Evolutionary conservation across 1,140 invertebrate genomes (phyloP).

Genomic region (Drosophila eugracilis): DNA sequence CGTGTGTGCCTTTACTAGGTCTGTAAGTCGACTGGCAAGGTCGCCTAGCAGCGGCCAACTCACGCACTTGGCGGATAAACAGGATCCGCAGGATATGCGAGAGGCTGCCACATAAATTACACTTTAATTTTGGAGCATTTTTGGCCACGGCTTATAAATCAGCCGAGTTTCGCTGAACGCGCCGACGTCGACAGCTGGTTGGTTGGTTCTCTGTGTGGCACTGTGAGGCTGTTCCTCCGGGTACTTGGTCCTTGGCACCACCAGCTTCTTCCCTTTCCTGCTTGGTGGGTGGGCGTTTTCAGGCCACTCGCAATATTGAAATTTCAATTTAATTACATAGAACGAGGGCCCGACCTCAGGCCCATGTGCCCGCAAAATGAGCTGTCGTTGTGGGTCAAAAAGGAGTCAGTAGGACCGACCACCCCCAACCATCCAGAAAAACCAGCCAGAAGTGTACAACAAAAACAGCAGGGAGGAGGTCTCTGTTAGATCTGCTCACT

Average conservation of each 20-base stretch:
- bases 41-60: slow-evolving; percentile 40
- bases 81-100: slow-evolving; percentile 51
- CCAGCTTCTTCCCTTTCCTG: slow-evolving; percentile 3
- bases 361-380: slow-evolving; percentile 68
- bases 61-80: slow-evolving; percentile 70
- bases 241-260: background rate
- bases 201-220: slow-evolving; percentile 27
- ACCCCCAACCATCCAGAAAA: slow-evolving; percentile 18
- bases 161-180: slow-evolving; percentile 42
- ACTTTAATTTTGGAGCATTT: slow-evolving; percentile 83
- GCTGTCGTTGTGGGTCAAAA: slow-evolving; percentile 56
- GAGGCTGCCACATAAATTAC: slow-evolving; percentile 74
- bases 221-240: background rate
- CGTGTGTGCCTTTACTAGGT: background rate
- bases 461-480: background rate
- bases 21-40: slow-evolving; percentile 23
- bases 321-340: slow-evolving; percentile 84
- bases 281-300: slow-evolving; percentile 7
- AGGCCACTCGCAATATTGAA: slow-evolving; percentile 77
- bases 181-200: slow-evolving; percentile 30
- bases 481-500: slow-evolving; percentile 51
- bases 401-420: slow-evolving; percentile 11
- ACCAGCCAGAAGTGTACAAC: slow-evolving; percentile 17
- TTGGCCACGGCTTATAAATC: slow-evolving; percentile 82
- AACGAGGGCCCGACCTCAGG: slow-evolving; percentile 52